These are phyloP conservation scores for Seriola dumerili DNA, from an alignment of 2,113 vertebrate genomes.

Conservation along the genomic window DNA sequence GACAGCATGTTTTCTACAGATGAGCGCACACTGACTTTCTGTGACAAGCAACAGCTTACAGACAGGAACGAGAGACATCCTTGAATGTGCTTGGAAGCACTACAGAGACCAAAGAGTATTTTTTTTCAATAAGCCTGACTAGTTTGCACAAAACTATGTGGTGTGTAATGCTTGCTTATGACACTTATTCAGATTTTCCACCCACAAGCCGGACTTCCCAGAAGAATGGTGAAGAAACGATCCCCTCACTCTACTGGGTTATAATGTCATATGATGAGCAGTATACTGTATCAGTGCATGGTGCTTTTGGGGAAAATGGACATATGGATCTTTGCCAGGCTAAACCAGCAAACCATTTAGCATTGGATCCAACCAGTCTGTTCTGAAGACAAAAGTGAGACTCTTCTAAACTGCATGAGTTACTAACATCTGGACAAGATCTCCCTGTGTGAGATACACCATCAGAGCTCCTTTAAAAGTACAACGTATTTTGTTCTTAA, in stretches of 20 bases:
- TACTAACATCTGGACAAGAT: too few species aligned
- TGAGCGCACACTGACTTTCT: not conserved
- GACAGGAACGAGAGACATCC: not conserved
- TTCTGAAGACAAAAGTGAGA: not conserved
- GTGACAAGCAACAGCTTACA: not conserved
- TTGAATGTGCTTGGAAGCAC: not conserved
- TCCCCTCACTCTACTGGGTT: not conserved
- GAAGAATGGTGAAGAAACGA: not conserved
- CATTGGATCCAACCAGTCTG: not conserved
- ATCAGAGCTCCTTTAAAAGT: too few species aligned
- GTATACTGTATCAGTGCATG: not conserved
- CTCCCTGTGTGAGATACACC: too few species aligned
- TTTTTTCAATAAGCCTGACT: not conserved
- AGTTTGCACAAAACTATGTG: not conserved
- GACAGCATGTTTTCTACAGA: not conserved
- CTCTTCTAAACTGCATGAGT: too few species aligned
- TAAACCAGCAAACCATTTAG: too few species aligned
- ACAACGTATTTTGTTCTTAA: too few species aligned
- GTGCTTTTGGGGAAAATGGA: not conserved
- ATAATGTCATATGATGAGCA: not conserved
- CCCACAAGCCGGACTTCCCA: not conserved
- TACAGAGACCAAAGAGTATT: not conserved
- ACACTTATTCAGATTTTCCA: slow-evolving; percentile 2
- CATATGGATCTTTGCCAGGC: not conserved
- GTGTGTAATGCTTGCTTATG: not conserved